Evolutionary conservation across 2,113 vertebrate genomes (phyloP), one percentile per base, ranked within the genome.

Genomic region (Nothoprocta pentlandii): DNA sequence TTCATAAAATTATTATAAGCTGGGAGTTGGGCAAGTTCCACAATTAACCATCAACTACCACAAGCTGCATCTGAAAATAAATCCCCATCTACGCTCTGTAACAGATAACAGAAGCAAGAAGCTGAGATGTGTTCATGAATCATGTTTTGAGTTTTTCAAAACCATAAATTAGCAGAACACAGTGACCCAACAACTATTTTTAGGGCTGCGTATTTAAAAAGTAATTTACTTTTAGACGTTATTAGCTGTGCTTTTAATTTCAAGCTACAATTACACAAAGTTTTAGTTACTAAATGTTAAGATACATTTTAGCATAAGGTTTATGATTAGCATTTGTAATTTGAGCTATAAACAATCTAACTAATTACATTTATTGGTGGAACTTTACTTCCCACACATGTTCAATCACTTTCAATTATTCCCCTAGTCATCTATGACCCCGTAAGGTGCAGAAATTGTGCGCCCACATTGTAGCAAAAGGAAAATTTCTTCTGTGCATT

Each of bases 31-130:
- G 70, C 76, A 95, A 82, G 69, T 93, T 97, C 79, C 76, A 94
- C 81, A 64, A 96, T 95, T 96, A 93, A 89, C 71, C 23, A 0
- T 70, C 51, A 94, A 71, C 87, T 93, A 95, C 91, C 85, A 59
- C 70, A 89, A 83, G 95, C 3, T 87, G 80, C 51, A 95, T 94
- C 90, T 96, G 94, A 96, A 98, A 97, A 97, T 91, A 91, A 94
- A 89, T 83, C 58, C 62, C 36, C 26, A 34, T 75, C 47, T 91
- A 70, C n/a, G 85, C 61, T 68, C 34, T 90, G 75, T 12, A 90
- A 70, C 51, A 64, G 54, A 76, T 95, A 97, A 94, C 53, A 80
- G 39, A 91, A 67, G 88, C 41, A 96, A 90, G 90, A 89, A 95
- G 51, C 83, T 53, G 88, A 63, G 63, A 88, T 56, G 68, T 73